Percentiles rank a stretch among this genome's conserved stretches.
These are phyloP conservation scores for Epinephelus awoara DNA, from an alignment of 2,797 vertebrate species.

Conservation along the genomic window DNA sequence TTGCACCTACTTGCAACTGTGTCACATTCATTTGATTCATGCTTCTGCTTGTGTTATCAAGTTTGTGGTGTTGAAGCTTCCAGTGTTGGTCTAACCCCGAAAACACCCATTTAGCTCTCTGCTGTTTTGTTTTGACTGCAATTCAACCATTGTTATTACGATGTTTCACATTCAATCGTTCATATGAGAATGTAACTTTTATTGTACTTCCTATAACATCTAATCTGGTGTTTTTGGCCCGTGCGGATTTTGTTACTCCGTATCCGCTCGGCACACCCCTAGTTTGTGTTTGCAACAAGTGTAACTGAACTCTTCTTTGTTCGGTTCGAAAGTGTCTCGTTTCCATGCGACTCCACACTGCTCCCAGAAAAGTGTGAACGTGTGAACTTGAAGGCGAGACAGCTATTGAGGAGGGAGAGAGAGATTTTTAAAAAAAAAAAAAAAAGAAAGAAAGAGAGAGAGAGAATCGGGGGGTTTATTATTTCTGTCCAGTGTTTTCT, in stretches of 20 bases:
- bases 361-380: slow-evolving; percentile 73
- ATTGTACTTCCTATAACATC: background rate
- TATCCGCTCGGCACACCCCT: background rate
- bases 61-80: background rate
- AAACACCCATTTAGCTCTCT: background rate
- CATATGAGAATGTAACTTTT: slow-evolving; percentile 3
- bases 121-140: background rate
- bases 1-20: background rate
- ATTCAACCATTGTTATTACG: background rate
- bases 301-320: slow-evolving; percentile 17
- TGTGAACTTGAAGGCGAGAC: slow-evolving; percentile 74
- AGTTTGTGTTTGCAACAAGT: slow-evolving; percentile 16
- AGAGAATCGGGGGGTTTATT: slow-evolving; percentile 75
- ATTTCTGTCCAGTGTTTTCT: slow-evolving; percentile 81
- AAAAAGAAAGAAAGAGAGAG: slow-evolving; percentile 8
- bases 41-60: background rate
- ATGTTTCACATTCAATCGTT: background rate
- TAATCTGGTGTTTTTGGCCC: background rate
- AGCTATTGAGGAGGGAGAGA: slow-evolving; percentile 47
- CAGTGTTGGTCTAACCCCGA: background rate
- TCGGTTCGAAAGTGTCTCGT: slow-evolving; percentile 25
- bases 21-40: slow-evolving; percentile 1
- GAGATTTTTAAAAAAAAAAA: slow-evolving; percentile 24
- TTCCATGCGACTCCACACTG: slow-evolving; percentile 19
- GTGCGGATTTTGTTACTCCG: background rate